phyloP scores from a whole-genome alignment of 1,140 invertebrate genomes.

The Rhopalosiphum padi region DNA sequence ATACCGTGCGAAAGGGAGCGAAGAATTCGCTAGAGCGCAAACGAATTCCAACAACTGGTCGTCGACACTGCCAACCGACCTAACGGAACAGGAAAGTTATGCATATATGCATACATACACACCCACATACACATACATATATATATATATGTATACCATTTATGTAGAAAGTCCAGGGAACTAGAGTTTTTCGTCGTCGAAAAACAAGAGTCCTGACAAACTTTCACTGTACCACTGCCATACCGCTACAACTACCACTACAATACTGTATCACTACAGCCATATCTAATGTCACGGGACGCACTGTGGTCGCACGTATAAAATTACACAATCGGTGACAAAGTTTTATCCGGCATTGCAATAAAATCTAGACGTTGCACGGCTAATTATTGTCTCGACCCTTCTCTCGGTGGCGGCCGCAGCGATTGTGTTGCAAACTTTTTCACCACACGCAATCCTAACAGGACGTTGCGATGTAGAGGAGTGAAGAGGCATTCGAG shows the following conservation, averaged over 20 bases:
- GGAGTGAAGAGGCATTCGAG: background rate
- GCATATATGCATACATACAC: background rate
- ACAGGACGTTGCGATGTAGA: background rate
- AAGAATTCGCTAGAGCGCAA: background rate
- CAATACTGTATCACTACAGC: no score
- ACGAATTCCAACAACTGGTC: conserved; percentile 22
- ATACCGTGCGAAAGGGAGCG: background rate
- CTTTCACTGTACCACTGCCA: background rate
- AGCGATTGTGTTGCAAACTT: conserved; percentile 4
- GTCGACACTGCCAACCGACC: background rate
- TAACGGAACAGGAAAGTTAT: background rate
- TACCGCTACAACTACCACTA: background rate
- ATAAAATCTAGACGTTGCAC: conserved; percentile 48
- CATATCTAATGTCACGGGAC: background rate
- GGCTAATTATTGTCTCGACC: conserved; percentile 48
- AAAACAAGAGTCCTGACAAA: background rate
- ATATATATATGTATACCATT: background rate
- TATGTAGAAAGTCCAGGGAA: background rate
- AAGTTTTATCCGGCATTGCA: conserved; percentile 13
- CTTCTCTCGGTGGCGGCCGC: background rate
- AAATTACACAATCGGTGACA: conserved; percentile 40
- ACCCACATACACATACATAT: background rate
- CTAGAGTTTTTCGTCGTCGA: background rate
- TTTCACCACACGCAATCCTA: background rate
- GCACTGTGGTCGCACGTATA: background rate